These are phyloP conservation scores for Scelioninae gen. 2 DNA, from an alignment of 2,888 invertebrate genomes.

Conservation along the genomic window DNA sequence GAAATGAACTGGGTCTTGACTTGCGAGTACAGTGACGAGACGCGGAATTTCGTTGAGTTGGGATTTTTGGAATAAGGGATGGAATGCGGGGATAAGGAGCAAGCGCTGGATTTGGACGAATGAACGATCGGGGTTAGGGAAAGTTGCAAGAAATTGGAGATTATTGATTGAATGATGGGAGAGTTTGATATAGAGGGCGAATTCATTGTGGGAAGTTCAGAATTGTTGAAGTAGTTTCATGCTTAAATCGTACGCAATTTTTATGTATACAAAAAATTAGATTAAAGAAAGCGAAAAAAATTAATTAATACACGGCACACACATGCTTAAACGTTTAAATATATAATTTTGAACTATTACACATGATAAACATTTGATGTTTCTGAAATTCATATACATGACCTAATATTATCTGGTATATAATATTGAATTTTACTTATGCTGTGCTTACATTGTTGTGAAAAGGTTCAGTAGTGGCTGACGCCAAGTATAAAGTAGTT, in stretches of 20 bases:
- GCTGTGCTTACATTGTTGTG: too few relatives aligned
- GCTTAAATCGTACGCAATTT: constrained; percentile 47
- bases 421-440: too few relatives aligned
- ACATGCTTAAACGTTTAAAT: neutral
- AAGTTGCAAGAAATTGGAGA: constrained; percentile 58
- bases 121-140: constrained; percentile 52
- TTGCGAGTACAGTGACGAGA: constrained; percentile 38
- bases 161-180: constrained; percentile 58
- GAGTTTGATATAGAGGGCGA: constrained; percentile 55
- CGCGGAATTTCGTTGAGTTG: constrained; percentile 43
- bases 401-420: too few relatives aligned
- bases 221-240: constrained; percentile 43
- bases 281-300: too few relatives aligned
- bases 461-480: too few relatives aligned
- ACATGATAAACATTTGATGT: too few relatives aligned
- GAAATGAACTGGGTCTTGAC: constrained; percentile 46
- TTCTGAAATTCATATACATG: too few relatives aligned
- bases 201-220: constrained; percentile 49
- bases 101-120: constrained; percentile 51
- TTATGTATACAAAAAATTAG: neutral
- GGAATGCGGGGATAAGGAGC: constrained; percentile 51
- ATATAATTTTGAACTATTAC: too few relatives aligned
- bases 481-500: too few relatives aligned
- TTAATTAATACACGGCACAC: too few relatives aligned
- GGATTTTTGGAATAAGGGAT: constrained; percentile 54